Conservation (phyloP, 2,113 vertebrate genomes). For the Excalfactoria chinensis region DNA sequence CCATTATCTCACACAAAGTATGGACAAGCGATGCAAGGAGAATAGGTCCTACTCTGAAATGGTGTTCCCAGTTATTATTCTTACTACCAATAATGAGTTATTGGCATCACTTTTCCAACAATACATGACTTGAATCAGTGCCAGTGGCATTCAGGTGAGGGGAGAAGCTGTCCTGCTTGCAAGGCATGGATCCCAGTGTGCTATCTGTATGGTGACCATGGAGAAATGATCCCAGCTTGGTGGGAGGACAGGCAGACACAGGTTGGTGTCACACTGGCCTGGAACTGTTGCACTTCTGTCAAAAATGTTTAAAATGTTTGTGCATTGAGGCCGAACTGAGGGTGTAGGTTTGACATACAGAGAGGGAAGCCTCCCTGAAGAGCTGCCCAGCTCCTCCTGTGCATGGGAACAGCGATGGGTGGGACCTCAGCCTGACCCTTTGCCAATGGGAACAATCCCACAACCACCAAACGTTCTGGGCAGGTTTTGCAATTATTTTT, state of each 20-base stretch:
- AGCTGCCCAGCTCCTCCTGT: slow-evolving; percentile 27
- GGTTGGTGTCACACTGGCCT: background rate
- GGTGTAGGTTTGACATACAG: background rate
- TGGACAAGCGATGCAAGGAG: background rate
- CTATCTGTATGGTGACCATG: background rate
- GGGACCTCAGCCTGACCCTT: slow-evolving; percentile 48
- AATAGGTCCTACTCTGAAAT: background rate
- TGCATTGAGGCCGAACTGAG: slow-evolving; percentile 38
- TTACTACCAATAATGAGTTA: background rate
- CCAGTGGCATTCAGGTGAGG: background rate
- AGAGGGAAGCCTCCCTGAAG: slow-evolving; percentile 59
- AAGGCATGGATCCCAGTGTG: rapidly evolving
- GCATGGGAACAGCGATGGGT: slow-evolving; percentile 58
- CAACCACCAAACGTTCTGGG: slow-evolving; percentile 54
- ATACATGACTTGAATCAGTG: rapidly evolving
- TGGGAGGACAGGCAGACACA: slow-evolving; percentile 2
- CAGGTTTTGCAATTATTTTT: slow-evolving; percentile 64
- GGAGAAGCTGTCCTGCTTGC: background rate
- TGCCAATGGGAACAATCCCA: slow-evolving; percentile 61
- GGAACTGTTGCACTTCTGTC: slow-evolving; percentile 10
- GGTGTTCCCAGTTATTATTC: background rate
- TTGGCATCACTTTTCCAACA: background rate
- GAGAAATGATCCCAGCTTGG: background rate
- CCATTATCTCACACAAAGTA: background rate
- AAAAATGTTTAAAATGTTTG: slow-evolving; percentile 67